Conservation (phyloP, 1,140 invertebrate genomes). For the Formica selysi region DNA sequence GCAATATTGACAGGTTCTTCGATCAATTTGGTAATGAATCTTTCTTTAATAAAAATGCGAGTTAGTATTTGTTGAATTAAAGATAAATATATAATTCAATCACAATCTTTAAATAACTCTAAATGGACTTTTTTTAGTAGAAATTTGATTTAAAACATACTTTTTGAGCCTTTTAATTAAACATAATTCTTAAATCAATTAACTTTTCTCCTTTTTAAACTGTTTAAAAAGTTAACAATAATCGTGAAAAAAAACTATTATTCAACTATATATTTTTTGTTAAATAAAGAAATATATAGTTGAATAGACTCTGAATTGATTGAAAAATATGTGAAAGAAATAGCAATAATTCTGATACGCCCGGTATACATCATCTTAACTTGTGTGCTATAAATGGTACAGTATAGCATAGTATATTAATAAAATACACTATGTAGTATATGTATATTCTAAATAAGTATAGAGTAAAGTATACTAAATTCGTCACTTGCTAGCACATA, state of each 20-base stretch:
- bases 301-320: background rate
- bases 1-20: constrained; percentile 4
- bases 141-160: background rate
- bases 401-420: too few relatives aligned
- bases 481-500: constrained; percentile 47
- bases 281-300: background rate
- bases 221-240: background rate
- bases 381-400: too few relatives aligned
- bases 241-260: background rate
- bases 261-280: background rate
- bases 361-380: background rate
- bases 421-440: too few relatives aligned
- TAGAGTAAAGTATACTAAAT: constrained; percentile 37
- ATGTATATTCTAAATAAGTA: too few relatives aligned
- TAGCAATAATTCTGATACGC: background rate
- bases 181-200: background rate
- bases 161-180: background rate
- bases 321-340: background rate
- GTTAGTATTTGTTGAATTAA: background rate
- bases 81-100: background rate
- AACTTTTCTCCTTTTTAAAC: background rate
- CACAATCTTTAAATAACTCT: background rate
- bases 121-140: background rate
- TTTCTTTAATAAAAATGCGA: background rate
- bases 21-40: background rate